Evolutionary conservation across 2,888 invertebrate genomes (phyloP).

Genomic region (Pachymerium ferrugineum): DNA sequence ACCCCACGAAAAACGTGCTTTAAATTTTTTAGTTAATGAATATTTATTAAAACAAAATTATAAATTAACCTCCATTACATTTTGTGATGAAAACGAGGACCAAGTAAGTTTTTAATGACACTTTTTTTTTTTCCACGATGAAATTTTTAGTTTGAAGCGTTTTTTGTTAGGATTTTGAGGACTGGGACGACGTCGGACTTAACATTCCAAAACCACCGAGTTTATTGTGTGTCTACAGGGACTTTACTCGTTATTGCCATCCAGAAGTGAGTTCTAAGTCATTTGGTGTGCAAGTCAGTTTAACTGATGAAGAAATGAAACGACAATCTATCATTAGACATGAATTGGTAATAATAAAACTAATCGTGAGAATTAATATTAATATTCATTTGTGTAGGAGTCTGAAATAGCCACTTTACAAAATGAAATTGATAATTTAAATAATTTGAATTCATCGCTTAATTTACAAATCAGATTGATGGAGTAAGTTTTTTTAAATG

Average conservation of each 20-base stretch:
- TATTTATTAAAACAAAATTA: conserved; percentile 71
- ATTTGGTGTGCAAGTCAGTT: conserved; percentile 5
- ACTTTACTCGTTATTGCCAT: conserved; percentile 44
- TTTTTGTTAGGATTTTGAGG: conserved; percentile 64
- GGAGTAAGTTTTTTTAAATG: not conserved
- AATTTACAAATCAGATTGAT: not conserved
- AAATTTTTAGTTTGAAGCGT: conserved; percentile 21
- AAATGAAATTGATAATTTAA: not conserved
- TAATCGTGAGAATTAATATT: not conserved
- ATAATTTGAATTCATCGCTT: not conserved
- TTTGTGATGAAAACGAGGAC: conserved; percentile 83
- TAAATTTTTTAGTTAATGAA: conserved; percentile 82
- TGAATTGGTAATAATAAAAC: not conserved
- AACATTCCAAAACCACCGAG: conserved; percentile 76
- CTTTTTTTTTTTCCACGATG: not conserved
- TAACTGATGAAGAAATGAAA: not conserved
- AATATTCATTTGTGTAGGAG: not conserved
- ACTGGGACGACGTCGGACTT: conserved; percentile 86
- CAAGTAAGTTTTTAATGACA: conserved; percentile 55
- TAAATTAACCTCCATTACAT: conserved; percentile 81
- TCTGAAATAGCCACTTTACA: not conserved
- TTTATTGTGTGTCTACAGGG: conserved; percentile 54
- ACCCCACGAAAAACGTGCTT: conserved; percentile 73
- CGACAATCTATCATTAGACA: not conserved
- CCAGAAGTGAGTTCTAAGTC: conserved; percentile 36